Percentiles rank a stretch among this genome's conserved stretches.
Evolutionary conservation across 2,888 invertebrate species (phyloP).

Genomic region (Oscheius sp.): DNA sequence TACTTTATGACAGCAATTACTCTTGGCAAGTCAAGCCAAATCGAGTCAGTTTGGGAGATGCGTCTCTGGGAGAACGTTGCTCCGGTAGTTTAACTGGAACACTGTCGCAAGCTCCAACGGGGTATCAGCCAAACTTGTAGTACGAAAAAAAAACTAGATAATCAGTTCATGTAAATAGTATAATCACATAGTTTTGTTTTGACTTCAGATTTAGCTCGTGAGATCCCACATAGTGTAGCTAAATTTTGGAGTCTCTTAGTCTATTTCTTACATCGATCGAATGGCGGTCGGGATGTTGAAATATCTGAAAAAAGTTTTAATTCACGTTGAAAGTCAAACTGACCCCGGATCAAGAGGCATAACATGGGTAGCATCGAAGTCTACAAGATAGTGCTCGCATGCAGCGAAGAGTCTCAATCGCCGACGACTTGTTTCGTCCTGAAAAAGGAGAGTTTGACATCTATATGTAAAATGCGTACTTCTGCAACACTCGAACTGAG

Average conservation of each 20-base stretch:
- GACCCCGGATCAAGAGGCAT: constrained; percentile 56
- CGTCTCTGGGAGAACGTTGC: no score
- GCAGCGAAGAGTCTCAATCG: constrained; percentile 46
- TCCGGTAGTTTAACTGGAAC: no score
- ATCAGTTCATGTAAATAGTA: no score
- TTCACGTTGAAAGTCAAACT: background rate
- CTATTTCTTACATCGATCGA: background rate
- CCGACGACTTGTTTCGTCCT: constrained; percentile 40
- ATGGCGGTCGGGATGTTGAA: constrained; percentile 36
- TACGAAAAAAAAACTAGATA: background rate
- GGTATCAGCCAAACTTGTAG: background rate
- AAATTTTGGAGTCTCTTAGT: no score
- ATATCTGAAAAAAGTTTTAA: constrained; percentile 20
- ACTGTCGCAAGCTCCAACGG: no score
- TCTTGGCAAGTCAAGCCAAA: no score
- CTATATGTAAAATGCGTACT: background rate
- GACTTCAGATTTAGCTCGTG: no score
- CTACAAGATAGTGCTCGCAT: constrained; percentile 60
- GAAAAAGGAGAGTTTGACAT: no score
- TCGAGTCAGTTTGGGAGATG: no score
- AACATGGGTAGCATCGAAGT: constrained; percentile 62
- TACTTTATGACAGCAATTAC: no score
- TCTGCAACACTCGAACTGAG: background rate
- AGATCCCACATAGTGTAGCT: no score
- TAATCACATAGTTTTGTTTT: no score